Base-by-base conservation (phyloP, 2,797 vertebrate genomes). In the Schizopygopsis malacanthus region DNA sequence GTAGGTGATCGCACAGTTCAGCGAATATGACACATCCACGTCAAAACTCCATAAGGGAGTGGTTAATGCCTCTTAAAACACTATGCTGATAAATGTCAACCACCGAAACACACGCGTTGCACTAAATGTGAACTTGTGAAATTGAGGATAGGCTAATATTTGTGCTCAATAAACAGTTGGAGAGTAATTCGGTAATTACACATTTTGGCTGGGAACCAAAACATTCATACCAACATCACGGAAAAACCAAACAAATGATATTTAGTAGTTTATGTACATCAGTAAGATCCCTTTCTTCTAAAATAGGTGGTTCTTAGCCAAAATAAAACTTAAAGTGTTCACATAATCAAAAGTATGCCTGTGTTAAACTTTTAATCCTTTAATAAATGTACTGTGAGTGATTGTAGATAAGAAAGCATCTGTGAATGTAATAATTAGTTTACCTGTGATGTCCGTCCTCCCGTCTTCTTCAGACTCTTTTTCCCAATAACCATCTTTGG, bases 361-460 rank as follows among this genome's bases (percentile, higher is more conserved):
- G 18, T 47, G 39, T 10, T 43, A 45, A 33, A 45, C 5, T 45
- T 43, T 0, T 20, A 47, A 47, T 45, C 4, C 77, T 63, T 18
- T 61, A 43, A 11, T 79, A 28, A 12, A 16, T 79, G 33, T n/a
- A 41, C 4, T 16, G 52, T 2, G n/a, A 79, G 39, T 45, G 15
- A 43, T 16, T 79, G 45, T 61, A 28, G n/a, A 20, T 41, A 15
- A n/a, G 6, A 78, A 59, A 16, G 37, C 22, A 61, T 47, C 43
- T 65, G 28, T 12, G 22, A 59, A 43, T 4, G 15, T 1, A 20
- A 8, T 78, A n/a, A 37, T 43, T 22, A 0, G 69, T 33, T 2
- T 95, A 99, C 98, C 97, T 96, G 97, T 95, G 91, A 95, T 87
- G 20, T 97, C 97, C 18, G 94, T 92, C 41, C 90, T 93, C 77